A percentile compares a stretch with the other conserved stretches of the same genome.
Evolutionary conservation across 2,888 invertebrate species (phyloP).

Genomic region (Oscheius myriophilus): DNA sequence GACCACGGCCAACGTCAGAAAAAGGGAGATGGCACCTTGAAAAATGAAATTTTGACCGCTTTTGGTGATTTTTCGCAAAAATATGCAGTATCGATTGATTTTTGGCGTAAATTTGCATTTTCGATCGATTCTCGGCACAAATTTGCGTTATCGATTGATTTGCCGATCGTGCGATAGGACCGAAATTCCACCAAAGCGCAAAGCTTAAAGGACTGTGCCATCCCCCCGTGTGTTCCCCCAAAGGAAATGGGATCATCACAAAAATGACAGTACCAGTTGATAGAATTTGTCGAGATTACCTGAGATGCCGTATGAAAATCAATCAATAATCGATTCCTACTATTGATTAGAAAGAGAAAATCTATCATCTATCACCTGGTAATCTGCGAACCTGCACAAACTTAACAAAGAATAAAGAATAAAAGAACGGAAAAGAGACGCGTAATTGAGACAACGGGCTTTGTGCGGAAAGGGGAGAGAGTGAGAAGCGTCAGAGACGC

Average conservation of each 20-base stretch:
- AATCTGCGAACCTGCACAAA: background rate
- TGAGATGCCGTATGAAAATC: background rate
- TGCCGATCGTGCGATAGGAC: no score
- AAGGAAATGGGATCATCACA: background rate
- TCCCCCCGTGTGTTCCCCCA: background rate
- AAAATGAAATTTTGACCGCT: no score
- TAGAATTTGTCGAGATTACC: background rate
- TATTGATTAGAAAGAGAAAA: background rate
- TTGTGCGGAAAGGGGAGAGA: constrained; percentile 1
- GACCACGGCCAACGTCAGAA: no score
- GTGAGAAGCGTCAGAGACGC: background rate
- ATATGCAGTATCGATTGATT: no score
- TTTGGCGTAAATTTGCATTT: no score
- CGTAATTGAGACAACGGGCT: constrained; percentile 24
- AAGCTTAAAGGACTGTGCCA: constrained; percentile 6
- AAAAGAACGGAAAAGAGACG: constrained; percentile 20
- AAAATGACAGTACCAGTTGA: constrained; percentile 1
- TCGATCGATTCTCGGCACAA: no score
- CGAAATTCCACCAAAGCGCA: no score
- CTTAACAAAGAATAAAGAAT: constrained; percentile 1
- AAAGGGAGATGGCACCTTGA: no score
- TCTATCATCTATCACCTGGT: constrained; percentile 19
- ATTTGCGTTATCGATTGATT: no score
- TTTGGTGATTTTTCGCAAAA: no score
- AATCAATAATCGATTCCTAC: constrained; percentile 6